Conservation (phyloP, 2,888 invertebrate genomes). For the Pyrrhopygopsis socrates region DNA sequence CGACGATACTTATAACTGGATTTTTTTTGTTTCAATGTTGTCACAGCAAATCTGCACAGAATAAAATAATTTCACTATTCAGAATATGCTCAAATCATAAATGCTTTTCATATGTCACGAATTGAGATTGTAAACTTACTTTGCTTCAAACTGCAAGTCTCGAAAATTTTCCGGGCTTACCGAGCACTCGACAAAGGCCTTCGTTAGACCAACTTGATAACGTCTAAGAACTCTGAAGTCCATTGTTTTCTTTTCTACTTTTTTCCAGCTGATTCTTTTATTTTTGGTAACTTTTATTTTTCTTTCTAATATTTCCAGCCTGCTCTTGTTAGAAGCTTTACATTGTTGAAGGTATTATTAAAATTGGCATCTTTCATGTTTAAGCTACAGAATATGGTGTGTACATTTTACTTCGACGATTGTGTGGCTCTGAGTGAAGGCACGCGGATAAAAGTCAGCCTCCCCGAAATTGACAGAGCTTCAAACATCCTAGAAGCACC, state of each 20-base stretch:
- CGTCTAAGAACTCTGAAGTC: slow-evolving; percentile 22
- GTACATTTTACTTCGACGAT: too few relatives aligned
- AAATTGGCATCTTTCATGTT: too few relatives aligned
- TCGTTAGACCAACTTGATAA: slow-evolving; percentile 49
- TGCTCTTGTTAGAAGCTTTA: background rate
- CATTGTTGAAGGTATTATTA: background rate
- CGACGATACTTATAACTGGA: too few relatives aligned
- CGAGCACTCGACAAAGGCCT: slow-evolving; percentile 36
- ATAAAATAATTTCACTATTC: background rate
- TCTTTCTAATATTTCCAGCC: background rate
- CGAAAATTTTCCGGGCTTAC: slow-evolving; percentile 28
- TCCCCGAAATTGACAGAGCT: too few relatives aligned
- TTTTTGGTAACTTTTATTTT: slow-evolving; percentile 24
- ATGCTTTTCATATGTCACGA: slow-evolving; percentile 19
- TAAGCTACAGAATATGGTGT: too few relatives aligned
- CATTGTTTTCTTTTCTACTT: slow-evolving; percentile 48
- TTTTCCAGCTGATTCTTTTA: slow-evolving; percentile 24
- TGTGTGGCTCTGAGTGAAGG: too few relatives aligned
- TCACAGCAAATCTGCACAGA: background rate
- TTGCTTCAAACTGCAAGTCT: background rate
- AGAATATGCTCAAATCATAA: slow-evolving; percentile 17
- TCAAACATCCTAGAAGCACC: too few relatives aligned
- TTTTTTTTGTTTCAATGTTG: too few relatives aligned
- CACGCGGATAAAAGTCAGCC: too few relatives aligned
- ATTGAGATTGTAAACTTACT: slow-evolving; percentile 27